Conservation (phyloP, 37 sponge, comb jelly and placozoan genomes). For the Haliclona indistincta region DNA sequence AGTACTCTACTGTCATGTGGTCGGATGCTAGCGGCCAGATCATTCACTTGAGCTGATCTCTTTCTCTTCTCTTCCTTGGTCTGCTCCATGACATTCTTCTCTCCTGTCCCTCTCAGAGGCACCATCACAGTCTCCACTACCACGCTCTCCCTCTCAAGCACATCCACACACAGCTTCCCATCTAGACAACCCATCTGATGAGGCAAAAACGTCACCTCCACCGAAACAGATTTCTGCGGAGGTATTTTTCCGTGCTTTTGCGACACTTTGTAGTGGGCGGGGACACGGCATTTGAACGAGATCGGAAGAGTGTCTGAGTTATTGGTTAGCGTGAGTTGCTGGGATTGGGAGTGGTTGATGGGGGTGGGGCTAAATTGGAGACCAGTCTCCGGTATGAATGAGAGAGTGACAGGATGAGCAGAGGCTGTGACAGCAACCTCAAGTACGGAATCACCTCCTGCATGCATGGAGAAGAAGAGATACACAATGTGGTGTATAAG, state of each 20-base stretch:
- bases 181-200: conserved; percentile 59
- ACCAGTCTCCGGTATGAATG: conserved; percentile 4
- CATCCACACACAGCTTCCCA: conserved; percentile 25
- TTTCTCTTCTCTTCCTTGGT: background rate
- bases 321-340: conserved; percentile 30
- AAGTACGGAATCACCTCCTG: background rate
- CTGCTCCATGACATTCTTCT: background rate
- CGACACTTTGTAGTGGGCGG: conserved; percentile 56
- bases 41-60: conserved; percentile 37
- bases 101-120: conserved; percentile 7
- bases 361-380: conserved; percentile 41
- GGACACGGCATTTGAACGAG: conserved; percentile 1
- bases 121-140: conserved; percentile 7
- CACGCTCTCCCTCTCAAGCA: conserved; percentile 6
- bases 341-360: background rate
- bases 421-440: conserved; percentile 51
- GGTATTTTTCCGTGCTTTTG: conserved; percentile 39
- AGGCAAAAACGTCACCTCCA: conserved; percentile 44
- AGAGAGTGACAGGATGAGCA: conserved; percentile 45
- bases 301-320: conserved; percentile 55
- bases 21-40: conserved; percentile 60
- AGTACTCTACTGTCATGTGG: conserved; percentile 39
- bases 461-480: background rate
- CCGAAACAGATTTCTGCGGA: conserved; percentile 1
- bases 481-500: conserved; percentile 2